Conservation (phyloP, 23 tunicate genomes). For the Diplosoma virens region DNA sequence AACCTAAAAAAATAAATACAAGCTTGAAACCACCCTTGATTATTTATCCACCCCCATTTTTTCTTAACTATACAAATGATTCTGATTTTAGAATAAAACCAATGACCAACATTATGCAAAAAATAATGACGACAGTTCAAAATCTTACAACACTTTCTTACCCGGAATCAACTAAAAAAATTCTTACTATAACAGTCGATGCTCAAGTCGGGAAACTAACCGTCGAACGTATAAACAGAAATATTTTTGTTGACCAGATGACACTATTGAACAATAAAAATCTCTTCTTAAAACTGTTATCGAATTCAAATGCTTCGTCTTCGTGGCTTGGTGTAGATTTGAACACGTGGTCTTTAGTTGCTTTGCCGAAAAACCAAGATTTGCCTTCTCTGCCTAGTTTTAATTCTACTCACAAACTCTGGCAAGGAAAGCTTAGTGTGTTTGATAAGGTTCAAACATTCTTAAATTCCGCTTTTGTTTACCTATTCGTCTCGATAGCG, state of each 20-base stretch:
- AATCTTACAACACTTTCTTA: too few species aligned
- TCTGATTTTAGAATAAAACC: too few species aligned
- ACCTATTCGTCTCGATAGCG: conserved; percentile 13
- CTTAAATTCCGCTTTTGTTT: conserved; percentile 2
- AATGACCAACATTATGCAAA: too few species aligned
- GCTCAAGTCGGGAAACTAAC: neutral
- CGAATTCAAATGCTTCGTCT: neutral
- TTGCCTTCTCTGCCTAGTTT: conserved; percentile 11
- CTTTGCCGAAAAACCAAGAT: conserved; percentile 40
- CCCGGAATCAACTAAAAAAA: too few species aligned
- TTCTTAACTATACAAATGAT: too few species aligned
- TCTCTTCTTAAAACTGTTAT: neutral
- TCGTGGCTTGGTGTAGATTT: conserved; percentile 50
- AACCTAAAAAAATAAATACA: neutral
- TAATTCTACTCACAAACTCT: conserved; percentile 49
- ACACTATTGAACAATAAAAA: too few species aligned
- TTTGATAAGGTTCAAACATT: neutral
- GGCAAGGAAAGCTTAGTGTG: conserved; percentile 62
- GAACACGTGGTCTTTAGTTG: conserved; percentile 4
- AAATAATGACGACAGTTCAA: too few species aligned
- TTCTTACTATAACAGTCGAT: too few species aligned
- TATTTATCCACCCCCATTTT: neutral
- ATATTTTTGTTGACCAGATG: too few species aligned
- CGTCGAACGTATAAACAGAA: neutral
- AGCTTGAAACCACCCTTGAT: neutral